Base-by-base conservation (phyloP, 2,888 invertebrate species). In the Atethmia centrago region DNA sequence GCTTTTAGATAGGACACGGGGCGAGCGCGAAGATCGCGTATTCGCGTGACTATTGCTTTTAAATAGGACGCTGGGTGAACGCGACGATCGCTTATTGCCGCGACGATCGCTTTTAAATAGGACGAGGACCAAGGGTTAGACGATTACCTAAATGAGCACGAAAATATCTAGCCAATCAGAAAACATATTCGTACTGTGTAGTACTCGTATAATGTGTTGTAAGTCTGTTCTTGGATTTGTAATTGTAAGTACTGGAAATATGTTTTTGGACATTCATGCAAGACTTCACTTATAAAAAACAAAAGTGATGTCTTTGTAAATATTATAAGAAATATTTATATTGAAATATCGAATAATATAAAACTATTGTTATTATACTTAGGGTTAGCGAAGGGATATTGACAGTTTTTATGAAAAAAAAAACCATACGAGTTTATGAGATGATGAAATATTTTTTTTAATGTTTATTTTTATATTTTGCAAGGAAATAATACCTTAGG, bases 251-350 rank as follows among this genome's bases (percentile, higher is more conserved):
- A n/a, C 42, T 45, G 36, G 10, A 21, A 70, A 10, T 10, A 45
- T 25, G 7, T 28, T 56, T 71, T 36, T 25, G 5, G 5, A 28
- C 14, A 51, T 42, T 16, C 7, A 36, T 47, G 40, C n/a, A 7
- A 70, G 9, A 42, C 10, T 9, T 25, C 1, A 16, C 21, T 47
- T 61, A 19, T 12, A 31, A 36, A 51, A 21, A 31, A 31, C 21
- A 21, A 25, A 58, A 63, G 9, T 45, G 42, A 45, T 77, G 45
- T 19, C 58, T 65, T 25, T 74, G 74, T 74, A 74, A n/a, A 66
- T 77, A 67, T 47, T 45, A 21, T 71, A 61, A 71, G 42, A 31
- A 76, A 67, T 53, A 77, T 66, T 45, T 59, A 51, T 66, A 77
- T 68, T 53, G n/a, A 53, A 67, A 58, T 77, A 36, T 51, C 47